phyloP scores from a whole-genome alignment of 2,888 invertebrate genomes.

The Noctua janthina region DNA sequence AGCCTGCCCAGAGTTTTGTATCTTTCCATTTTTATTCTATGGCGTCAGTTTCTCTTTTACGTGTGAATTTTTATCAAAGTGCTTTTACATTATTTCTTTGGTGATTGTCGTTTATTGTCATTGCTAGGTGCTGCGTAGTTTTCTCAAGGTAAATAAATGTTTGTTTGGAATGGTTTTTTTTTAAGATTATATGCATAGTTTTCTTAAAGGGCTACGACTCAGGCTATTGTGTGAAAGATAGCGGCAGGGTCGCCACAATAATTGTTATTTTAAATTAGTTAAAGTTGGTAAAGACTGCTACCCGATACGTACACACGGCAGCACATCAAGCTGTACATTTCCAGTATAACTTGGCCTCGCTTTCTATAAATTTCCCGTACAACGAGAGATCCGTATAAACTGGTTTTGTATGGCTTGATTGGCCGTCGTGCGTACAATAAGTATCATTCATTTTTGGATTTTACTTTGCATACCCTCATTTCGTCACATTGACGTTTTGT shows the following conservation, averaged over 20 bases:
- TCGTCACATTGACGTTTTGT: not conserved
- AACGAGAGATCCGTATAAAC: too few relatives aligned
- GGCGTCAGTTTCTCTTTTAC: conserved; percentile 26
- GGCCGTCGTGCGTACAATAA: not conserved
- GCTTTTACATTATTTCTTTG: conserved; percentile 50
- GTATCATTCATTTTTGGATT: not conserved
- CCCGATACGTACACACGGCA: not conserved
- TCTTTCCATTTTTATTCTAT: conserved; percentile 5
- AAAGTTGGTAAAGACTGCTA: too few relatives aligned
- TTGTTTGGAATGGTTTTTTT: not conserved
- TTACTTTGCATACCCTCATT: not conserved
- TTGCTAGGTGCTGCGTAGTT: conserved; percentile 43
- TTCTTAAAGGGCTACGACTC: not conserved
- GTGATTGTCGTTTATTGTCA: conserved; percentile 66
- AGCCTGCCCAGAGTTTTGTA: not conserved
- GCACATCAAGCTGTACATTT: too few relatives aligned
- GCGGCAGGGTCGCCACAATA: not conserved
- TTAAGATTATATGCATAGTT: not conserved
- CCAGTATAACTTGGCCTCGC: too few relatives aligned
- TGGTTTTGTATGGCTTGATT: too few relatives aligned
- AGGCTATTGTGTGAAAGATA: not conserved
- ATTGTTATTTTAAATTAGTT: not conserved
- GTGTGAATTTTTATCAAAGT: conserved; percentile 61
- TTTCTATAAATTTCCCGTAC: too few relatives aligned
- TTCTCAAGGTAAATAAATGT: conserved; percentile 10